phyloP scores from a whole-genome alignment of 2,888 invertebrate genomes.

The Phyllotreta cruciferae region DNA sequence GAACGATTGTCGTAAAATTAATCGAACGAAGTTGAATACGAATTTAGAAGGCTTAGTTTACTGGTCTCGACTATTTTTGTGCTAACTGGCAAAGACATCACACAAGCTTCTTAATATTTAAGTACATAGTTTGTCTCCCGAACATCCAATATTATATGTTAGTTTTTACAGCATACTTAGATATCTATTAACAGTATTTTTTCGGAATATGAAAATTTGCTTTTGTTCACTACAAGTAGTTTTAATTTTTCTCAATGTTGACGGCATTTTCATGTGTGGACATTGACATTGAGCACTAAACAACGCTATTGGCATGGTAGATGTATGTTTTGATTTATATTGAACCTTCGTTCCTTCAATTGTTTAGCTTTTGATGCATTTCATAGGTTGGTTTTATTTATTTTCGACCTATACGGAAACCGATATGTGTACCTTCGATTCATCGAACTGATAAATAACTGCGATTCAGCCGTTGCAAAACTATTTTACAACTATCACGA shows the following conservation, averaged over 20 bases:
- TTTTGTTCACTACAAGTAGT: slow-evolving; percentile 41
- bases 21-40: not conserved
- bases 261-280: slow-evolving; percentile 35
- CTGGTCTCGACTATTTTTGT: slow-evolving; percentile 23
- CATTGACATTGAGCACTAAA: slow-evolving; percentile 35
- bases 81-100: slow-evolving; percentile 31
- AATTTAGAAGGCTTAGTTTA: slow-evolving; percentile 21
- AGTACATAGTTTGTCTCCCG: slow-evolving; percentile 26
- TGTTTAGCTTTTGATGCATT: slow-evolving; percentile 39
- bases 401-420: not conserved
- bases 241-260: slow-evolving; percentile 38
- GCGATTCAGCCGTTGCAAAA: slow-evolving; percentile 24
- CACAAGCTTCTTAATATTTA: slow-evolving; percentile 26
- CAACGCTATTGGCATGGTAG: slow-evolving; percentile 38
- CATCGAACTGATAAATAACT: slow-evolving; percentile 33
- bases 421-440: slow-evolving; percentile 1
- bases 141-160: slow-evolving; percentile 33
- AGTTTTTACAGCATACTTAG: slow-evolving; percentile 35
- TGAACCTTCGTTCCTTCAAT: slow-evolving; percentile 37
- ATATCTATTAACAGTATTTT: slow-evolving; percentile 38
- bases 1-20: slow-evolving; percentile 16
- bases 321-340: slow-evolving; percentile 36
- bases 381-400: slow-evolving; percentile 28
- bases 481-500: not conserved
- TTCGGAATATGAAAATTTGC: slow-evolving; percentile 38